Evolutionary conservation across 2,797 vertebrate species (phyloP).

Genomic region (Cyprinodon diabolis): DNA sequence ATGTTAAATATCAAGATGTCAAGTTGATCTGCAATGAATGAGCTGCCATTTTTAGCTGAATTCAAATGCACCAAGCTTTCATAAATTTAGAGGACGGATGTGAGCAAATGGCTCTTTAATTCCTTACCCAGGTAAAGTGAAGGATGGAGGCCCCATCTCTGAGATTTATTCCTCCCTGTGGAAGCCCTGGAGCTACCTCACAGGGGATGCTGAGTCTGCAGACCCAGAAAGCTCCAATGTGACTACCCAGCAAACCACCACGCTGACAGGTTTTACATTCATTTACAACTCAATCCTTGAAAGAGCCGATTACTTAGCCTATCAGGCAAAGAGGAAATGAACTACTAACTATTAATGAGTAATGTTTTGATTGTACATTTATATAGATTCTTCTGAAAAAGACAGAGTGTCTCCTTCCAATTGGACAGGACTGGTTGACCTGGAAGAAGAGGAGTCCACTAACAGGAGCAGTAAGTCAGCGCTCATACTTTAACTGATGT

Average conservation of each 20-base stretch:
- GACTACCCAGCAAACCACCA: conserved; percentile 49
- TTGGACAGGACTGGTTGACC: conserved; percentile 80
- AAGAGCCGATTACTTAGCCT: conserved; percentile 11
- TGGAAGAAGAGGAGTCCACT: conserved; percentile 62
- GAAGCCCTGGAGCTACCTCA: conserved; percentile 80
- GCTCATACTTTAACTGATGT: background rate
- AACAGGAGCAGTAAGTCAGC: conserved; percentile 54
- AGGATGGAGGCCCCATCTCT: conserved; percentile 59
- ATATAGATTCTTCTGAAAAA: conserved; percentile 29
- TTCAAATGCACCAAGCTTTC: conserved; percentile 16
- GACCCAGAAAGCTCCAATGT: conserved; percentile 38
- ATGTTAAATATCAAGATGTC: conserved; percentile 33
- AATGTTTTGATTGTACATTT: background rate
- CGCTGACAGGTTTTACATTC: conserved; percentile 59
- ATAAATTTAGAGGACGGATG: conserved; percentile 1
- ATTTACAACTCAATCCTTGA: conserved; percentile 1
- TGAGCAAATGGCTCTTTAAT: conserved; percentile 23
- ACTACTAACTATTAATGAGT: background rate
- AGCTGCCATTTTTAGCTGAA: conserved; percentile 9
- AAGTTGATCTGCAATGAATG: conserved; percentile 18
- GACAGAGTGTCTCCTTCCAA: conserved; percentile 53
- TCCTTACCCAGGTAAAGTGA: conserved; percentile 64
- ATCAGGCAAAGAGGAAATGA: background rate
- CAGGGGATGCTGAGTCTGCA: conserved; percentile 53
- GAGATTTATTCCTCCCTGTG: conserved; percentile 77